Base-by-base conservation (phyloP, 35 echinoderm and acorn worm species). In the Apostichopus parvimensis region DNA sequence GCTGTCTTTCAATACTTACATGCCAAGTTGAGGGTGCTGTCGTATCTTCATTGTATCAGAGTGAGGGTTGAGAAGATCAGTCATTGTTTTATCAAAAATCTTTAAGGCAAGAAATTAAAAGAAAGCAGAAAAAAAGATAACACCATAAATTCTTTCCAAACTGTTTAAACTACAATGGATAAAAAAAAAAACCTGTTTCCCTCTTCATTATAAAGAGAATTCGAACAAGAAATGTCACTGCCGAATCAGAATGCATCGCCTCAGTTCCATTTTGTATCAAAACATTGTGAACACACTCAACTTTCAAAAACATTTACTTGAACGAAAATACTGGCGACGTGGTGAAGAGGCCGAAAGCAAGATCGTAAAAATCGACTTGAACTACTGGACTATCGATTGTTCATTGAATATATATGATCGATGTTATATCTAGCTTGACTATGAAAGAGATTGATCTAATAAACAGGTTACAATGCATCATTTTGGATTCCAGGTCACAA, bases 11-110 rank as follows among this genome's bases (percentile, higher is more conserved):
- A 45, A 45, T 45, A 98, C 95, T 94, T 86, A 98, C 97, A 96
- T 94, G 17, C 97, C 97, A 93, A 94, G 88, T 79, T 98, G 94
- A 80, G 97, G 97, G 59, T 98, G 97, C 24, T 98, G 94, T 93
- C 94, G 94, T 20, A 98, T 94, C 78, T 91, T 92, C 97, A 98
- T 98, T 7, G 89, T 80, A 81, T 96, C 87, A 18, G 83, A 92
- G 77, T 98, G 97, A 45, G 97, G 97, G 56, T 98, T 98, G 18
- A 98, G 68, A 11, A 98, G 66, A 92, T 98, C 97, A 15, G 95
- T 92, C 76, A 96, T 92, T 68, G 90, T 87, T 22, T 93, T 93
- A 91, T 98, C 97, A 77, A 98, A 78, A 85, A 98, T 94, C 97
- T 98, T 45, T 45, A 45, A 71, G 12, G 55, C 8, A 85, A 6